Base-by-base conservation (phyloP, 1,140 invertebrate species). In the Palaemon carinicauda region DNA sequence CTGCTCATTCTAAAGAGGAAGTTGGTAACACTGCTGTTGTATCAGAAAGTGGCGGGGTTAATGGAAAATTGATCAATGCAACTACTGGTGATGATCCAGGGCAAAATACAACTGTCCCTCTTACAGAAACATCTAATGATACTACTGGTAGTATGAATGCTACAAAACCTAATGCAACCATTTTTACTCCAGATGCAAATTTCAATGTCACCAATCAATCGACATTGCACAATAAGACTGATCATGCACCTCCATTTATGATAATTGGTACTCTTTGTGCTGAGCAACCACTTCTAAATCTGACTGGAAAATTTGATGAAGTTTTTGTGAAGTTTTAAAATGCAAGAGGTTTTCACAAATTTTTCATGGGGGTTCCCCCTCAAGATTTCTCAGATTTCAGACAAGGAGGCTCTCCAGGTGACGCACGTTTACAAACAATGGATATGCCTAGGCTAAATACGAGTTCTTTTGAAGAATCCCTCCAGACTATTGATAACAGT, bases 341-440 rank as follows among this genome's bases (percentile, higher is more conserved):
- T n/a, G n/a, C n/a, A n/a, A n/a, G n/a, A n/a, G 19, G 29, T 75
- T 3, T 86, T 86, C 29, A 56, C 77, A 24, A 80, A 86, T 24
- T 29, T 65, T 33, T 51, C 27, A 15, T 80, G 60, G 27, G 1
- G 7, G 27, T 17, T 54, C 29, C 69, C 27, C 19, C 73, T 3
- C 83, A 50, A 14, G 78, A 86, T 54, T 60, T 86, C 41, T 86
- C 83, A 5, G 77, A 77, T 54, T 33, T 86, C n/a, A 71, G 60
- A 29, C 77, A 60, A 21, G 83, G 83, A 86, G 83, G 80, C 53
- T 86, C 83, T 2, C 83, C 83, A 24, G 83, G 83, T 27, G 78
- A 86, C 73, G 78, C 41, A 1, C 65, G 83, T n/a, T 31, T 86
- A 1, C 80, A 74, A 27, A 69, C 31, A n/a, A 19, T 80, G 54